Base-by-base conservation (phyloP, 1,140 invertebrate genomes). In the Diorhabda elongata region DNA sequence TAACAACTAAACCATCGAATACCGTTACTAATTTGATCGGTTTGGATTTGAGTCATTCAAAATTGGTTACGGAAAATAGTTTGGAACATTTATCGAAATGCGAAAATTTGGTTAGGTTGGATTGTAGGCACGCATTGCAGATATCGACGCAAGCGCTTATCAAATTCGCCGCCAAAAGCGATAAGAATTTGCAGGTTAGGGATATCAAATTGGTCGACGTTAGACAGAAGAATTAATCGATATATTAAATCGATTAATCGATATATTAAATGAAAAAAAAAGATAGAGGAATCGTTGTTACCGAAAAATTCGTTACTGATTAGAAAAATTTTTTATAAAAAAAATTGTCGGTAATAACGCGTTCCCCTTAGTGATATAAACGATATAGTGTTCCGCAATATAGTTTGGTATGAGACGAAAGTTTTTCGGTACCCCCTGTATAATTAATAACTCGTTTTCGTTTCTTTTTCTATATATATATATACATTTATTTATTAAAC, bases 1-100 rank as follows among this genome's bases (percentile, higher is more conserved):
- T 97, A 44, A 88, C 89, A 7, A 87, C 89, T 69, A 82, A 86
- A 70, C 86, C 87, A 68, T 83, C 88, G 65, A 81, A 86, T 69
- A 83, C 89, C 42, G 77, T 89, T 2, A 77, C 79, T 5, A 87
- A 84, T 41, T 78, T 93, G 3, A 81, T 84, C 3, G 85, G 85
- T 52, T 79, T 95, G 0, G 92, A 95, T 80, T 80, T 97, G 47
- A 91, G 91, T 44, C 91, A 91, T 59, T 95, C 94, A 79, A 86
- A 89, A 57, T 82, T 93, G 69, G 85, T 97, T 2, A 95, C 94
- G 0, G 93, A 96, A 78, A 84, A 85, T 2, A 90, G 90, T 67
- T 83, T 96, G 9, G 92, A 94, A 72, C 90, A 94, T 76, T 83
- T 96, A 11, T 83, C 86, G 3, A 85, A 88, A 44, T 92, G 90